Conservation (phyloP, 2,888 invertebrate genomes). For the Byasa hedistus region DNA sequence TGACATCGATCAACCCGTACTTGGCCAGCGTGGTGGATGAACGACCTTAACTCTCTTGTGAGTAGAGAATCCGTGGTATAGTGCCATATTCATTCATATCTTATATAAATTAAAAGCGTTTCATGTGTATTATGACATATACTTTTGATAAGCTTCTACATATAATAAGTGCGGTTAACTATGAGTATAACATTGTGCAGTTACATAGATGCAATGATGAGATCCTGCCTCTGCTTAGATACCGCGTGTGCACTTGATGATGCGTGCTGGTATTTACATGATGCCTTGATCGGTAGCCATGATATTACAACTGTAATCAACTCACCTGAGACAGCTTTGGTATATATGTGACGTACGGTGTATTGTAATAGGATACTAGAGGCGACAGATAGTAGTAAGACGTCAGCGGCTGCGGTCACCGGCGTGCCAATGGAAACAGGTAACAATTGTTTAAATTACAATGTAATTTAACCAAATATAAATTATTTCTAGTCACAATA, state of each 20-base stretch:
- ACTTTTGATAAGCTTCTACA: too few relatives aligned
- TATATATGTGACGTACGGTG: slow-evolving; percentile 66
- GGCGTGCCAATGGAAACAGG: slow-evolving; percentile 39
- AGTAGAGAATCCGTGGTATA: too few relatives aligned
- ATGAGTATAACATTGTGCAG: not conserved
- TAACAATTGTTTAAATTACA: slow-evolving; percentile 22
- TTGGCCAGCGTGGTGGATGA: too few relatives aligned
- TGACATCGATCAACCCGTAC: too few relatives aligned
- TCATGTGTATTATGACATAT: too few relatives aligned
- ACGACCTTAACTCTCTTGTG: too few relatives aligned
- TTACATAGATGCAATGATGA: slow-evolving; percentile 8
- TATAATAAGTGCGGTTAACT: too few relatives aligned
- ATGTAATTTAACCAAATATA: slow-evolving; percentile 20
- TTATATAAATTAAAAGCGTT: too few relatives aligned
- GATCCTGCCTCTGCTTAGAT: not conserved
- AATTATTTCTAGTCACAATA: too few relatives aligned
- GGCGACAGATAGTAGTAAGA: slow-evolving; percentile 69
- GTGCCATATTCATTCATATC: too few relatives aligned
- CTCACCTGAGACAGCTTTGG: slow-evolving; percentile 74
- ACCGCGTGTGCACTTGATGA: not conserved
- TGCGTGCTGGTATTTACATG: slow-evolving; percentile 24
- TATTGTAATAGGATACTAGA: slow-evolving; percentile 63
- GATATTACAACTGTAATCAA: slow-evolving; percentile 33
- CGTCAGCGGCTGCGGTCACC: slow-evolving; percentile 64
- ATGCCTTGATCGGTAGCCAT: slow-evolving; percentile 31